Evolutionary conservation across 1,140 invertebrate genomes (phyloP).

Genomic region (Leptopilina boulardi): DNA sequence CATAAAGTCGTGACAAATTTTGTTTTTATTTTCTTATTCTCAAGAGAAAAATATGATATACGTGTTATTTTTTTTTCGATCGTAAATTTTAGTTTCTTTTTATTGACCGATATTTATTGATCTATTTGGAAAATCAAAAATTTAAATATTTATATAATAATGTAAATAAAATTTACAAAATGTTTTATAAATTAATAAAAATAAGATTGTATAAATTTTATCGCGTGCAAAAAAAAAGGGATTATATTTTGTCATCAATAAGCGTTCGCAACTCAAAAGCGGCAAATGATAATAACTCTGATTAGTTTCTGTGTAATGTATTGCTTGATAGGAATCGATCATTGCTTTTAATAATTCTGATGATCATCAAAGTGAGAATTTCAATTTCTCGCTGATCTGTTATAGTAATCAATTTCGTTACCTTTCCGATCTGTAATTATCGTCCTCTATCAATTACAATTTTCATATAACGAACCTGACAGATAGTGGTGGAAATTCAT

Average conservation of each 20-base stretch:
- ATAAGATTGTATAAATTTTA: no score
- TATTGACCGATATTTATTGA: no score
- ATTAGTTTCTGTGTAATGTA: neutral
- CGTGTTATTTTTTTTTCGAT: no score
- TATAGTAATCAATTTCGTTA: slow-evolving; percentile 17
- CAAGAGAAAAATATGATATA: no score
- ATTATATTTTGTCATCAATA: neutral
- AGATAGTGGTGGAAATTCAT: neutral
- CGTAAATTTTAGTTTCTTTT: no score
- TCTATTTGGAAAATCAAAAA: no score
- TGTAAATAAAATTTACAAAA: no score
- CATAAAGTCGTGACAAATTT: no score
- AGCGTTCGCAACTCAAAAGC: neutral
- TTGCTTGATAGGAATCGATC: slow-evolving; percentile 5
- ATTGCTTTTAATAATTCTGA: slow-evolving; percentile 20
- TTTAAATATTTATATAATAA: no score
- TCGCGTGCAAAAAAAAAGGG: no score
- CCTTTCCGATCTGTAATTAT: slow-evolving; percentile 6
- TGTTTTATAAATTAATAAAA: no score
- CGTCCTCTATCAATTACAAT: neutral
- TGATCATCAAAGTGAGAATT: slow-evolving; percentile 18
- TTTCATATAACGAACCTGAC: neutral
- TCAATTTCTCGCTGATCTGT: slow-evolving; percentile 24
- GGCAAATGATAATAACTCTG: slow-evolving; percentile 22
- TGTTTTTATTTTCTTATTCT: no score